phyloP scores from a whole-genome alignment of 2,888 invertebrate species.

The Artemia sp. region DNA sequence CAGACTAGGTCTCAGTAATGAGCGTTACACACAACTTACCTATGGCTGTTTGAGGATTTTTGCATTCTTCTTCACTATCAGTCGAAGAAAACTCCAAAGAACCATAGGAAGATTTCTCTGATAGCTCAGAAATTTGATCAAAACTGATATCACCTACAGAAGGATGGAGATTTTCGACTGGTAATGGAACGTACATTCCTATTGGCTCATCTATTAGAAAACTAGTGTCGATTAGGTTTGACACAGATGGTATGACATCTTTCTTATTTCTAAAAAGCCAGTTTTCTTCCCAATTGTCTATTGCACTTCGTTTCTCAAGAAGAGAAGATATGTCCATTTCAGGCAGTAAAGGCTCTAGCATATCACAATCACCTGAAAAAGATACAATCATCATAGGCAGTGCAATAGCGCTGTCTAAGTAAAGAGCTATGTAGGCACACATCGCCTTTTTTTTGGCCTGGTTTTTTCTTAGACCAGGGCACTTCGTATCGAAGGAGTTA shows the following conservation, averaged over 20 bases:
- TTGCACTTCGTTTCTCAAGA: background rate
- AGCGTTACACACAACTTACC: no score
- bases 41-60: no score
- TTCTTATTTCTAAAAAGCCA: background rate
- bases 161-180: background rate
- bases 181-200: background rate
- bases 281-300: conserved; percentile 4
- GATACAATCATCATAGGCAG: no score
- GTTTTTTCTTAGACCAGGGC: no score
- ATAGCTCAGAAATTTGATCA: background rate
- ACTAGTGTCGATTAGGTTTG: background rate
- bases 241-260: background rate
- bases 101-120: conserved; percentile 3
- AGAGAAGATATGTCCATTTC: background rate
- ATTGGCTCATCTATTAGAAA: background rate
- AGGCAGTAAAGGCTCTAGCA: no score
- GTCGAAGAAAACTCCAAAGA: conserved; percentile 7
- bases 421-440: no score
- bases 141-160: background rate
- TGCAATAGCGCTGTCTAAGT: no score
- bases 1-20: no score
- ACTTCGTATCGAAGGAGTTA: no score
- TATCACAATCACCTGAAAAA: no score
- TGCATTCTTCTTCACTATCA: conserved; percentile 1
- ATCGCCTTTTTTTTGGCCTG: no score